Conservation (phyloP, 2,888 invertebrate species). For the Spialia ferax region DNA sequence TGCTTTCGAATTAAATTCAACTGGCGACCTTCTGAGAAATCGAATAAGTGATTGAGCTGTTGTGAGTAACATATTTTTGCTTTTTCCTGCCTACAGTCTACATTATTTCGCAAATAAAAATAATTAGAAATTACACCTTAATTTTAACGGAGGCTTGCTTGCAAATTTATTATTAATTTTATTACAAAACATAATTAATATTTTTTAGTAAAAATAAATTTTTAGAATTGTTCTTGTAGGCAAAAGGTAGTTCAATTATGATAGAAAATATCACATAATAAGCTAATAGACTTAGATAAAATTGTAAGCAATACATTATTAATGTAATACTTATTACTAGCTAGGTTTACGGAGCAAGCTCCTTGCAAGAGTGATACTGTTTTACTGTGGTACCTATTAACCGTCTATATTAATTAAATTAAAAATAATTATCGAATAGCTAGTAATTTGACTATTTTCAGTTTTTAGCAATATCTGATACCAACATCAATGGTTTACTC, state of each 20-base stretch:
- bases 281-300: constrained; percentile 49
- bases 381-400: constrained; percentile 32
- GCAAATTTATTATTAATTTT: neutral
- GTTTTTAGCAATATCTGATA: constrained; percentile 6
- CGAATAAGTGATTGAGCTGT: neutral
- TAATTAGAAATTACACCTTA: neutral
- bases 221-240: constrained; percentile 28
- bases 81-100: neutral
- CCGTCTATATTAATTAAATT: constrained; percentile 27
- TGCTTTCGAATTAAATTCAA: constrained; percentile 5
- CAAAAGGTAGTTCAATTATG: constrained; percentile 37
- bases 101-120: neutral
- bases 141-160: neutral
- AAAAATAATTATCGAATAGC: constrained; percentile 5
- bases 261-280: constrained; percentile 44
- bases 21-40: constrained; percentile 42
- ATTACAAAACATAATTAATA: neutral
- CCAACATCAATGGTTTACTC: constrained; percentile 35
- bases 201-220: constrained; percentile 22
- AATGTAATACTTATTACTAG: constrained; percentile 28
- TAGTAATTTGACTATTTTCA: neutral
- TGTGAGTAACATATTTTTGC: neutral
- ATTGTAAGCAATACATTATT: constrained; percentile 49
- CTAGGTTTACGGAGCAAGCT: constrained; percentile 33
- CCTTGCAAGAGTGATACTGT: constrained; percentile 35